A percentile compares a stretch with the other conserved stretches of the same genome.
phyloP scores from a whole-genome alignment of 2,888 invertebrate species.

The Pseudococcus viburni region DNA sequence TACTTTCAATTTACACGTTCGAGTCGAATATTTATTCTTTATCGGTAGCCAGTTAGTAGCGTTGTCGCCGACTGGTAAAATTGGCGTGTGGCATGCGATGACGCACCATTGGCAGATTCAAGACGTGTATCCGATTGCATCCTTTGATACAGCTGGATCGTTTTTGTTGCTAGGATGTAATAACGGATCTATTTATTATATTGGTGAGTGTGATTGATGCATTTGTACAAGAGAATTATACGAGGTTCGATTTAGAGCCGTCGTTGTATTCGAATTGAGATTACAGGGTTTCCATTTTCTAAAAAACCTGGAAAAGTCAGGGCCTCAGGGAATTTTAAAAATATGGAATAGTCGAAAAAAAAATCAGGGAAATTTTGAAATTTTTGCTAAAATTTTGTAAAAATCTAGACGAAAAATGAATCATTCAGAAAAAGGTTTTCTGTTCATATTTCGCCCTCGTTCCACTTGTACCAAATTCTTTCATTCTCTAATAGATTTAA shows the following conservation, averaged over 20 bases:
- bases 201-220: conserved; percentile 77
- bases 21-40: conserved; percentile 96
- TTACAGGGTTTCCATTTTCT: no score
- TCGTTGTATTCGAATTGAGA: no score
- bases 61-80: conserved; percentile 90
- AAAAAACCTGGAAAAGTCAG: no score
- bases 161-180: conserved; percentile 95
- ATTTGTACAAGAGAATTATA: neutral
- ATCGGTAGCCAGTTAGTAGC: conserved; percentile 99
- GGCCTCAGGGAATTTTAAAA: no score
- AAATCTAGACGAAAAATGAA: no score
- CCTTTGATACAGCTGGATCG: conserved; percentile 97
- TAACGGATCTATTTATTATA: conserved; percentile 97
- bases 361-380: no score
- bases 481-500: no score
- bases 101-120: conserved; percentile 99
- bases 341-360: no score
- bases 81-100: conserved; percentile 99
- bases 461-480: no score
- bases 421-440: no score
- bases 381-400: no score
- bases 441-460: no score
- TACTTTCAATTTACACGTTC: conserved; percentile 90
- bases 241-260: neutral
- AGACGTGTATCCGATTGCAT: conserved; percentile 94